Base-by-base conservation (phyloP, 2,888 invertebrate genomes). In the Phoenoteleia sp. region DNA sequence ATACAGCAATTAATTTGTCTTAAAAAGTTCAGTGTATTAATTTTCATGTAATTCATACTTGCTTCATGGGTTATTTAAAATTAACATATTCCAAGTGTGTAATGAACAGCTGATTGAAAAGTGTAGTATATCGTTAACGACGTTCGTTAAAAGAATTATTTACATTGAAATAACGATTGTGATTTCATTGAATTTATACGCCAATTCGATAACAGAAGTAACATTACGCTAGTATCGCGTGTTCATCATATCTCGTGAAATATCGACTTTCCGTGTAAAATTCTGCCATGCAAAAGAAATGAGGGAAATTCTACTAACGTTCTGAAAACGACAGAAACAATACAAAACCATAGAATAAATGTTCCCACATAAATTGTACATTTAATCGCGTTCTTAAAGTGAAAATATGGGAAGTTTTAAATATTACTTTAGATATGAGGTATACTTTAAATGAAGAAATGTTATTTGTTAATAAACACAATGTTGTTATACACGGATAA, bases 261-360 rank as follows among this genome's bases (percentile, higher is more conserved):
- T 89, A 88, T 90, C 89, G 84, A 60, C 84, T 89, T 89, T 87
- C 85, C 82, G 81, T 67, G 66, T 77, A 86, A 84, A 86, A 86
- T 85, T 67, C 13, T 54, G 21, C 79, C 77, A 81, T 60, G 52
- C 27, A 52, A 67, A 39, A 72, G 81, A 84, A 84, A 76, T 76
- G 71, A 81, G 74, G 77, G 87, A 87, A 87, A 83, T 58, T 54
- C 33, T 58, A 58, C 27, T 54, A 67, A 27, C 77, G 72, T 66
- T 17, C 72, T 74, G 60, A 74, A 79, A 67, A 81, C 64, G 74
- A 47, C 66, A 67, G 76, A 81, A 85, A 85, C 85, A 81, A 81
- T 81, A 77, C 36, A 25, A 15, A 58, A 49, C 27, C 60, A 36
- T 29, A 69, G 47, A 67, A 60, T 58, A 45, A 54, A 62, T 33